Evolutionary conservation across 1,140 invertebrate species (phyloP).

Genomic region (Holotrichia oblita): DNA sequence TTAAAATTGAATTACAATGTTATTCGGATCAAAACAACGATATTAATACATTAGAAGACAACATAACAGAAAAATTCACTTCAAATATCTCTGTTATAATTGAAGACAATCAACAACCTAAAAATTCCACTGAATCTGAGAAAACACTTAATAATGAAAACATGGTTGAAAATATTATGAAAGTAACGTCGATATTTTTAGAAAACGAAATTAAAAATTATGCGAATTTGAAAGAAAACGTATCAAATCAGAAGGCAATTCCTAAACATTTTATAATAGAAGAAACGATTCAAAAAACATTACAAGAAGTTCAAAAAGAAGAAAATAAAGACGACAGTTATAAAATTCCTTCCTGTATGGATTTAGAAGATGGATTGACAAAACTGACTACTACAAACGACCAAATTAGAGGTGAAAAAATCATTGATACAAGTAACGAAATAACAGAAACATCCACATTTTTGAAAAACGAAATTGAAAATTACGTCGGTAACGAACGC

Average conservation of each 20-base stretch:
- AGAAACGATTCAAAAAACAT: not conserved
- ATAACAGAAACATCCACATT: conserved; percentile 37
- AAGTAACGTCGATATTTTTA: not conserved
- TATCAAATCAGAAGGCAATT: not conserved
- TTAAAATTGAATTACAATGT: too few relatives aligned
- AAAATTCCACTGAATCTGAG: too few relatives aligned
- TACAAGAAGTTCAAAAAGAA: not conserved
- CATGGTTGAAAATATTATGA: not conserved
- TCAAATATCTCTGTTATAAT: too few relatives aligned
- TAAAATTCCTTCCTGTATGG: too few relatives aligned
- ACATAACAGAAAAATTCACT: too few relatives aligned
- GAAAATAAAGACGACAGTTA: not conserved
- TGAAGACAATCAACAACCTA: too few relatives aligned
- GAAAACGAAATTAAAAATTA: conserved; percentile 16
- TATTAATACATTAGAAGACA: too few relatives aligned
- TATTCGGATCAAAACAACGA: too few relatives aligned
- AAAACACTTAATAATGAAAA: too few relatives aligned
- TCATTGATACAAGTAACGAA: not conserved
- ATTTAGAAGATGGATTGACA: not conserved
- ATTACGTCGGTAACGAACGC: conserved; percentile 38
- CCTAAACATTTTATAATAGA: not conserved
- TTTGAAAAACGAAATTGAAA: conserved; percentile 40
- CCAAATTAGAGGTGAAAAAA: not conserved
- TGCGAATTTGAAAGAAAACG: not conserved
- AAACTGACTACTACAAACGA: not conserved